Percentiles rank a stretch among this genome's conserved stretches.
Conservation (phyloP, 2,888 invertebrate species). For the Seira ritae region DNA sequence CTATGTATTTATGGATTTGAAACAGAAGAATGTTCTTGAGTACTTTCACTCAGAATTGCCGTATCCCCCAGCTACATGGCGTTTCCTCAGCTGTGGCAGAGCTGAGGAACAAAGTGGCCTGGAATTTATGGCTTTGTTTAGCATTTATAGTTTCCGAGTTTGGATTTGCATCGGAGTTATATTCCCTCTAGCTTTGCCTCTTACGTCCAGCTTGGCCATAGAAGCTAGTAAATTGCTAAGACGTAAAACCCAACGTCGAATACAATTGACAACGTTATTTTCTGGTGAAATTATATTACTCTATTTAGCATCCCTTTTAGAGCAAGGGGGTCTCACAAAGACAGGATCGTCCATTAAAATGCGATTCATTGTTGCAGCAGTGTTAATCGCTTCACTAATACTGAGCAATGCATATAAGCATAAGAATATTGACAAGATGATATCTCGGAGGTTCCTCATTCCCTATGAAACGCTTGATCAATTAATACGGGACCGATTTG, state of each 20-base stretch:
- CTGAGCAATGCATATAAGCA: conserved; percentile 6
- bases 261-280: neutral
- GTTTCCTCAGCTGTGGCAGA: neutral
- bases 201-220: neutral
- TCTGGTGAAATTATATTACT: neutral
- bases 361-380: neutral
- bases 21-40: neutral
- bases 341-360: neutral
- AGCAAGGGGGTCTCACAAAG: neutral
- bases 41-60: neutral
- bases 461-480: neutral
- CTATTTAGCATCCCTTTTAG: neutral
- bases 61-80: neutral
- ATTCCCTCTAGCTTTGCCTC: neutral
- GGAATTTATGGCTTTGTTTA: neutral
- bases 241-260: no score
- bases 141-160: neutral
- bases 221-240: no score
- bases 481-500: neutral
- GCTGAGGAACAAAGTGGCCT: neutral
- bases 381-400: neutral
- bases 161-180: neutral
- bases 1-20: neutral
- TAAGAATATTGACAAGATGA: neutral
- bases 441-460: neutral